These are phyloP conservation scores for Scaptomyza montana DNA, from an alignment of 1,140 invertebrate species.

Conservation along the genomic window DNA sequence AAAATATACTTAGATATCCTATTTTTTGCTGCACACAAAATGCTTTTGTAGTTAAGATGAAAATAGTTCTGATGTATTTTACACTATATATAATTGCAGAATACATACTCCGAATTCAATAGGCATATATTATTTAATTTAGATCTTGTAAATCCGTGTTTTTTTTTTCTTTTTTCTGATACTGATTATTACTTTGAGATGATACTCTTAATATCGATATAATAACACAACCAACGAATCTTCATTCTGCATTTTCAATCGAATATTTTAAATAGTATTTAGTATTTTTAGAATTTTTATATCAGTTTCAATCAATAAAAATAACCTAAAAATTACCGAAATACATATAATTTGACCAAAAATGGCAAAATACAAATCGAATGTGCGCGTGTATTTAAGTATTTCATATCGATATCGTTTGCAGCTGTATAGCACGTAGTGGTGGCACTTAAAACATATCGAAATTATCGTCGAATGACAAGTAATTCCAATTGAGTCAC, in stretches of 20 bases:
- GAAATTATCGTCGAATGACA: constrained; percentile 30
- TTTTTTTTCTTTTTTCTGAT: constrained; percentile 50
- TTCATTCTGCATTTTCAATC: no score
- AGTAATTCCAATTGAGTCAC: constrained; percentile 4
- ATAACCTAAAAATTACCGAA: no score
- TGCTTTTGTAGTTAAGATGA: not conserved
- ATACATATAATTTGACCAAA: no score
- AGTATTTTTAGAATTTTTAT: no score
- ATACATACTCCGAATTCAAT: constrained; percentile 47
- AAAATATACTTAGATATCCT: constrained; percentile 2
- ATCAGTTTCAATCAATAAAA: no score
- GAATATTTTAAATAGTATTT: no score
- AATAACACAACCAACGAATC: no score
- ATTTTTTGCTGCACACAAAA: constrained; percentile 3
- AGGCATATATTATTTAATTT: constrained; percentile 26
- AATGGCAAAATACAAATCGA: no score
- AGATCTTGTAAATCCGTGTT: no score
- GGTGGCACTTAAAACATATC: constrained; percentile 31
- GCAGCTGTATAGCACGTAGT: not conserved
- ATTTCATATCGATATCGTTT: no score
- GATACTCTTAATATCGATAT: not conserved
- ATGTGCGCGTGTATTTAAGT: no score
- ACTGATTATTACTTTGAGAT: not conserved
- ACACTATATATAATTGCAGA: constrained; percentile 28
- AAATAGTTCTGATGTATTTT: constrained; percentile 7